phyloP scores from a whole-genome alignment of 2,113 vertebrate species.

The Scomber japonicus region DNA sequence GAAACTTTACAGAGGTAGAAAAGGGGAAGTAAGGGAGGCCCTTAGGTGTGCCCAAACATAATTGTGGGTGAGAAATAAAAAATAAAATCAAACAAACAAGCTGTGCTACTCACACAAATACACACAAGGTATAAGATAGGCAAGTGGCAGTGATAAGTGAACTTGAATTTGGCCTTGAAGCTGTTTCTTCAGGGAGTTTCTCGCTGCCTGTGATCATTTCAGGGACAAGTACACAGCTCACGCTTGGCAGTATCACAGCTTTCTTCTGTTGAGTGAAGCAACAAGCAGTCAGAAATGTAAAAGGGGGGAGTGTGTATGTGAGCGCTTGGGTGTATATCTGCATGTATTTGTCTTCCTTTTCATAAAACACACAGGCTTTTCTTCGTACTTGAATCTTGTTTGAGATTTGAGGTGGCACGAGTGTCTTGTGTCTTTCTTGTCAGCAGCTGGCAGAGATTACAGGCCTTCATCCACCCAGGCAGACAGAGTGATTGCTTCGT shows the following conservation, averaged over 20 bases:
- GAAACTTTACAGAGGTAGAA: constrained; percentile 49
- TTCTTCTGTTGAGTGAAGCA: constrained; percentile 38
- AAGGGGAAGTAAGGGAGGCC: constrained; percentile 17
- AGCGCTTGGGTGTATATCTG: neutral
- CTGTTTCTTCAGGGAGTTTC: constrained; percentile 60
- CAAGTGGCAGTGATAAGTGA: constrained; percentile 55
- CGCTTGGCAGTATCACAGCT: constrained; percentile 52
- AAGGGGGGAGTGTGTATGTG: neutral
- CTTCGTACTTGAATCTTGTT: constrained; percentile 9
- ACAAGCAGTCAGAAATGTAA: constrained; percentile 41
- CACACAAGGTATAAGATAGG: constrained; percentile 31
- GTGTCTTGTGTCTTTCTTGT: constrained; percentile 49
- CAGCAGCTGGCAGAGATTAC: constrained; percentile 55
- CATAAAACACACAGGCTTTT: constrained; percentile 19
- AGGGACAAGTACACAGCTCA: constrained; percentile 58
- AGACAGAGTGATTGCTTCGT: constrained; percentile 58
- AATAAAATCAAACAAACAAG: constrained; percentile 44
- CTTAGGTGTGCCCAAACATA: constrained; percentile 47
- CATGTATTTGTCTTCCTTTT: constrained; percentile 30
- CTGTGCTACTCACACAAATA: constrained; percentile 30
- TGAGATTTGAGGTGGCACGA: constrained; percentile 36
- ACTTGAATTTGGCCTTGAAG: constrained; percentile 48
- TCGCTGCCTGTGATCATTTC: constrained; percentile 61
- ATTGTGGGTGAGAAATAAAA: constrained; percentile 55
- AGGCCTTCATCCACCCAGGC: constrained; percentile 47